phyloP scores from a whole-genome alignment of 2,888 invertebrate genomes.

The Fissipunctia ypsillon region DNA sequence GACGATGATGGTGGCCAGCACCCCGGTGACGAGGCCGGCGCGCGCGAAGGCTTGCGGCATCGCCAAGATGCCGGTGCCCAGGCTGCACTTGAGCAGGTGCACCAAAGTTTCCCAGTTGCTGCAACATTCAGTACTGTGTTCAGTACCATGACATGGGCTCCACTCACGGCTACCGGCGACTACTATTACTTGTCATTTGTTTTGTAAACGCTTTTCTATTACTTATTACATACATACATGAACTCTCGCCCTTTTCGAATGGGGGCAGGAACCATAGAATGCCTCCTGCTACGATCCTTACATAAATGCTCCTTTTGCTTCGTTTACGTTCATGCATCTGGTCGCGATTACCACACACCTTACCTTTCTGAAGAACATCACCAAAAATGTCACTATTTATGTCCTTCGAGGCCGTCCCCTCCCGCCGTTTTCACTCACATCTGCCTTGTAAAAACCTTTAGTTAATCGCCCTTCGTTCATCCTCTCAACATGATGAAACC shows the following conservation, averaged over 20 bases:
- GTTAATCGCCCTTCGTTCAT: not conserved
- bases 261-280: not conserved
- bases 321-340: not conserved
- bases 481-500: not conserved
- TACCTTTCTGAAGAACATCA: not conserved
- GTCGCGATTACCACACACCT: not conserved
- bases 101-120: slow-evolving; percentile 95
- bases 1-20: slow-evolving; percentile 94
- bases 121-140: slow-evolving; percentile 86
- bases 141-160: not conserved
- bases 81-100: slow-evolving; percentile 96
- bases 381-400: not conserved
- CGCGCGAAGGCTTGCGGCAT: slow-evolving; percentile 98
- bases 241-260: too few species aligned
- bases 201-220: not conserved
- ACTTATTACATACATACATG: too few species aligned
- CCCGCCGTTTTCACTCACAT: not conserved
- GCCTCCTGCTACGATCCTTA: not conserved
- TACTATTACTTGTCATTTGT: not conserved
- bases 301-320: not conserved
- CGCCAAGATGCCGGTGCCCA: slow-evolving; percentile 98
- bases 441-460: not conserved
- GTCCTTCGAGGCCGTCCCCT: not conserved
- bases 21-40: slow-evolving; percentile 95
- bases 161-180: not conserved